These are phyloP conservation scores for Zonotrichia leucophrys DNA, from an alignment of 2,113 vertebrate species.

Conservation along the genomic window DNA sequence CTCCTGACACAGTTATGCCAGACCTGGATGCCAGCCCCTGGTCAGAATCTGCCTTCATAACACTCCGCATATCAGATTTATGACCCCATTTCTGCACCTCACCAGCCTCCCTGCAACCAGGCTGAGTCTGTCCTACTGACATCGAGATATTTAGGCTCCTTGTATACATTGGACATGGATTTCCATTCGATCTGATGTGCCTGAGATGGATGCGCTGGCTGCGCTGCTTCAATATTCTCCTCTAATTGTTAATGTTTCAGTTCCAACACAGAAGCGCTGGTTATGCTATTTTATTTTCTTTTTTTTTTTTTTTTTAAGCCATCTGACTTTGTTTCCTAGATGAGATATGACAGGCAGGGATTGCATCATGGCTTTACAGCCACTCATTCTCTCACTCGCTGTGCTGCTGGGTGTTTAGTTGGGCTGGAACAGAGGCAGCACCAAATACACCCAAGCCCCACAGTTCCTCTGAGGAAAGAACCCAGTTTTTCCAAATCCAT, in stretches of 20 bases:
- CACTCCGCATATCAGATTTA: neutral
- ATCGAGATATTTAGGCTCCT: neutral
- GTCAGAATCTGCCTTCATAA: neutral
- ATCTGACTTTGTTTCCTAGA: constrained; percentile 33
- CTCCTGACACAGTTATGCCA: neutral
- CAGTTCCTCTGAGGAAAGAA: neutral
- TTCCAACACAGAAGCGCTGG: neutral
- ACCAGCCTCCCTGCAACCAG: neutral
- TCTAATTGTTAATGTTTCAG: neutral
- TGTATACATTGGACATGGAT: neutral
- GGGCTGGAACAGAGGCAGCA: neutral
- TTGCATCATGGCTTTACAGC: constrained; percentile 14
- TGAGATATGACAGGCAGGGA: constrained; percentile 24
- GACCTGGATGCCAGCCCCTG: neutral
- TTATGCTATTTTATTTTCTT: neutral
- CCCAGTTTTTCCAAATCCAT: neutral
- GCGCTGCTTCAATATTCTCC: neutral
- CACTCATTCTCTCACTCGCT: fast-evolving
- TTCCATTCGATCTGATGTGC: neutral
- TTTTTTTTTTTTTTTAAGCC: neutral
- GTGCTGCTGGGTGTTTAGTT: neutral
- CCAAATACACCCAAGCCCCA: neutral
- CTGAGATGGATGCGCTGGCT: neutral
- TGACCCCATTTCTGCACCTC: neutral
- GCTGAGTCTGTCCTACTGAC: neutral